Evolutionary conservation across 2,113 vertebrate species (phyloP).

Genomic region (Xiphophorus maculatus): DNA sequence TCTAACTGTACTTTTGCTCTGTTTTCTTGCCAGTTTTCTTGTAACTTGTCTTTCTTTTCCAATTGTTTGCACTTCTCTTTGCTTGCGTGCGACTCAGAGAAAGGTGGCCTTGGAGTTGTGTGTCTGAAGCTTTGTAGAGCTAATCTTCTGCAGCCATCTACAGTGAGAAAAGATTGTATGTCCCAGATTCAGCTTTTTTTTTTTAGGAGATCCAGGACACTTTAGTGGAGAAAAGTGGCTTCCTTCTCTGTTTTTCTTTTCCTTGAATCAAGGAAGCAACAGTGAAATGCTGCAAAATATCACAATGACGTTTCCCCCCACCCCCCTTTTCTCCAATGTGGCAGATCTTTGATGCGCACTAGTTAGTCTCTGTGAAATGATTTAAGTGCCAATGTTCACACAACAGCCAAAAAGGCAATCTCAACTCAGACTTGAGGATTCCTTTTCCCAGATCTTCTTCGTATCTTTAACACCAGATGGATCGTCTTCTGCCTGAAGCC

Average conservation of each 20-base stretch:
- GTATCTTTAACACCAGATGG: conserved; percentile 25
- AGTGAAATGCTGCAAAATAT: conserved; percentile 81
- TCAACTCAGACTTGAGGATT: conserved; percentile 34
- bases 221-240: conserved; percentile 77
- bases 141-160: conserved; percentile 87
- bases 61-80: conserved; percentile 73
- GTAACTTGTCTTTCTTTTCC: conserved; percentile 48
- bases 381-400: conserved; percentile 83
- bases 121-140: conserved; percentile 88
- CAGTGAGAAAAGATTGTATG: conserved; percentile 84
- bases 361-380: conserved; percentile 69
- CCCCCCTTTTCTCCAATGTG: conserved; percentile 76
- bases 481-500: conserved; percentile 38
- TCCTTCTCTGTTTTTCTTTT: conserved; percentile 82
- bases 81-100: conserved; percentile 83
- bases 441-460: background rate
- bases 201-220: conserved; percentile 69
- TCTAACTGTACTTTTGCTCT: conserved; percentile 13
- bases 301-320: conserved; percentile 70
- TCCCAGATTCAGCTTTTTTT: conserved; percentile 34
- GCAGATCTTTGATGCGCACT: conserved; percentile 77
- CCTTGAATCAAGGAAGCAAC: conserved; percentile 99
- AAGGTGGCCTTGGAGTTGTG: conserved; percentile 93
- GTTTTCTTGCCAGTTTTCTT: conserved; percentile 13
- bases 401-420: conserved; percentile 55